Evolutionary conservation across 2,888 invertebrate species (phyloP).

Genomic region (Diarsia mendica): DNA sequence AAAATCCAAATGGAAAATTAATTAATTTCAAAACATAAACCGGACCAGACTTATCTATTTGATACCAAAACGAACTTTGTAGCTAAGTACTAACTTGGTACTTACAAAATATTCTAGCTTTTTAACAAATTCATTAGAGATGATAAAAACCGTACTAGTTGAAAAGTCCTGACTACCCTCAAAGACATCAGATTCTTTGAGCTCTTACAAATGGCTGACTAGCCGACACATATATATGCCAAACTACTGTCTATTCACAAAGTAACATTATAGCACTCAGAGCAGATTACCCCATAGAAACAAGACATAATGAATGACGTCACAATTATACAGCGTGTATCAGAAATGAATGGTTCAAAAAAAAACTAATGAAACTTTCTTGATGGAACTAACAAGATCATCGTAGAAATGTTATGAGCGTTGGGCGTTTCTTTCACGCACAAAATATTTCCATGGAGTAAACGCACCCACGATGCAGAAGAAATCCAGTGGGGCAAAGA

Average conservation of each 20-base stretch:
- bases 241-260: constrained; percentile 4
- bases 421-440: too few relatives aligned
- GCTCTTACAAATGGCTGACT: constrained; percentile 10
- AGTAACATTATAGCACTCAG: constrained; percentile 25
- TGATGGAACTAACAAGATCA: background rate
- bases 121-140: background rate
- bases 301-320: constrained; percentile 36
- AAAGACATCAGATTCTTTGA: constrained; percentile 11
- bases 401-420: background rate
- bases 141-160: background rate
- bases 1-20: constrained; percentile 10
- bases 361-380: background rate
- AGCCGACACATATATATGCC: background rate
- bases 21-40: constrained; percentile 27
- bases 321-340: constrained; percentile 22
- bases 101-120: background rate
- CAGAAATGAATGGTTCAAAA: background rate
- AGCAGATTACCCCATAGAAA: constrained; percentile 34
- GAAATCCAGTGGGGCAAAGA: background rate
- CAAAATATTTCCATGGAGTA: too few relatives aligned
- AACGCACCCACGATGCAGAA: background rate
- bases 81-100: background rate
- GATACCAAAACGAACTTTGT: constrained; percentile 10
- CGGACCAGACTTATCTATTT: background rate
- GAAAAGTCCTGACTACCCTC: constrained; percentile 1